Conservation (phyloP, 2,113 vertebrate species). For the Trichomycterus rosablanca region DNA sequence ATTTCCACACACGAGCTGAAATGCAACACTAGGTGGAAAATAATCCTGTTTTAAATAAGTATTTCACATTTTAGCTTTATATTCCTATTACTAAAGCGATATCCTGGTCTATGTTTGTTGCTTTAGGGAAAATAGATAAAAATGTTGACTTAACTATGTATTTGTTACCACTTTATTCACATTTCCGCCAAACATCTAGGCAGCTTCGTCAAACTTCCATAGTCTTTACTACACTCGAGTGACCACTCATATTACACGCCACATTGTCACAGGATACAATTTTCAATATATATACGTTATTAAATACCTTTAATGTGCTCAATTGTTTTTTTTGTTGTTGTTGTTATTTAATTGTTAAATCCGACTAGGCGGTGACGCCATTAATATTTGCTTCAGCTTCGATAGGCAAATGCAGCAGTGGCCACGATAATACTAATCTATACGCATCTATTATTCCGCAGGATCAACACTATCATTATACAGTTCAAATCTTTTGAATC, state of each 20-base stretch:
- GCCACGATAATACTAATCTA: too few species aligned
- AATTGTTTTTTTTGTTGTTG: too few species aligned
- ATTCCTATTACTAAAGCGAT: too few species aligned
- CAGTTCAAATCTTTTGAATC: too few species aligned
- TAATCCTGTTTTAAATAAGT: neutral
- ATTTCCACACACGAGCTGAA: neutral
- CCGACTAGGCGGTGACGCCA: slow-evolving; percentile 24
- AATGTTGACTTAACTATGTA: slow-evolving; percentile 2
- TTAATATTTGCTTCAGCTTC: slow-evolving; percentile 1
- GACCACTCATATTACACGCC: too few species aligned
- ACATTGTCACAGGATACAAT: too few species aligned
- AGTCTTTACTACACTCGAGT: neutral
- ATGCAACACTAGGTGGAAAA: neutral
- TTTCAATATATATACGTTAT: too few species aligned
- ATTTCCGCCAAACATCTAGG: slow-evolving; percentile 22
- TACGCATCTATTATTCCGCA: too few species aligned
- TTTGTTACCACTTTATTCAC: neutral
- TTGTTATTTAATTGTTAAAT: neutral
- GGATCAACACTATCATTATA: too few species aligned
- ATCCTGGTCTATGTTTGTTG: too few species aligned
- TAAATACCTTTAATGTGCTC: neutral
- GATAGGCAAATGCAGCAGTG: slow-evolving; percentile 10
- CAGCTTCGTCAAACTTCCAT: slow-evolving; percentile 25
- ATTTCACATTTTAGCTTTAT: neutral
- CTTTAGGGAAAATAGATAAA: neutral